These are phyloP conservation scores for Aldrovandia affinis DNA, from an alignment of 2,797 vertebrate genomes.

Conservation along the genomic window DNA sequence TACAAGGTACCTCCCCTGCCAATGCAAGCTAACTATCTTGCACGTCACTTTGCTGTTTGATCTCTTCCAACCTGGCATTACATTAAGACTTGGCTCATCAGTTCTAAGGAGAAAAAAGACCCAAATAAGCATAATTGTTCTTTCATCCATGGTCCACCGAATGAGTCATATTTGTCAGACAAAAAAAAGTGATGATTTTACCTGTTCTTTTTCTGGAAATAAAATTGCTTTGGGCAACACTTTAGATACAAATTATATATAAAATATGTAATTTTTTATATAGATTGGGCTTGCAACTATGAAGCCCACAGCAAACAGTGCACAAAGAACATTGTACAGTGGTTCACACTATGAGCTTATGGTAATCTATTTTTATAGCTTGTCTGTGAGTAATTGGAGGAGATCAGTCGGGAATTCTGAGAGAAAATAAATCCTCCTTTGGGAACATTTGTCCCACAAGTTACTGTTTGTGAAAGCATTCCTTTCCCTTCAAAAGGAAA, in stretches of 20 bases:
- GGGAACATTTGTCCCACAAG: not conserved
- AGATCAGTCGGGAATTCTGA: not conserved
- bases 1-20: not conserved
- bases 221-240: not conserved
- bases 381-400: not conserved
- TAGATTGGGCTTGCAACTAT: too few species aligned
- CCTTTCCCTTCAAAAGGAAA: not conserved
- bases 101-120: not conserved
- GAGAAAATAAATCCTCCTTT: constrained; percentile 5
- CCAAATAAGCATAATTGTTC: not conserved
- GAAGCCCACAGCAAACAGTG: too few species aligned
- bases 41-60: not conserved
- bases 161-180: not conserved
- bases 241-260: too few species aligned
- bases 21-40: not conserved
- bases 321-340: not conserved
- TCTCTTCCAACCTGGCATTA: not conserved
- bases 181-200: not conserved
- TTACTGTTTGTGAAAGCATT: not conserved
- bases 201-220: not conserved
- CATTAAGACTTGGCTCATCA: not conserved
- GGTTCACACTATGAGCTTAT: not conserved
- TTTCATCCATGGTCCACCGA: not conserved
- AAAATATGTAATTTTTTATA: too few species aligned
- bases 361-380: not conserved